phyloP scores from a whole-genome alignment of 92 coral and sea anemone species.

The Siderastrea radians region DNA sequence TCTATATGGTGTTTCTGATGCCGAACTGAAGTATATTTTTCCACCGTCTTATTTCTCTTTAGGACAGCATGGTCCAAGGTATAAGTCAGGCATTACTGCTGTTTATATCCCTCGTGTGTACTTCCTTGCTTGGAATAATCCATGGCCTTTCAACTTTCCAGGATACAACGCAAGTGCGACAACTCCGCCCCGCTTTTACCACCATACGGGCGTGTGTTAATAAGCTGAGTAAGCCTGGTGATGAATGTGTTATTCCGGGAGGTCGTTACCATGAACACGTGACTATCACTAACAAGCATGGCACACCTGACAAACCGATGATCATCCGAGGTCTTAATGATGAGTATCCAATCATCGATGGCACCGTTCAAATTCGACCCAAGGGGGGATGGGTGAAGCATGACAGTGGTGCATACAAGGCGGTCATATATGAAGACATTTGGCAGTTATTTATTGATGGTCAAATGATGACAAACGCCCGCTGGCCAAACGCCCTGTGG shows the following conservation, averaged over 20 bases:
- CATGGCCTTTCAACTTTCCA: background rate
- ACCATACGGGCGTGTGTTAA: constrained; percentile 73
- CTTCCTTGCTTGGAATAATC: background rate
- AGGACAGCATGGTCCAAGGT: constrained; percentile 5
- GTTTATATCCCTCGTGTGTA: background rate
- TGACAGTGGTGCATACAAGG: constrained; percentile 54
- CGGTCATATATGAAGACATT: constrained; percentile 56
- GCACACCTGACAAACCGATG: constrained; percentile 59
- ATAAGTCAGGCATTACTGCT: background rate
- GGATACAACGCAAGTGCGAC: background rate
- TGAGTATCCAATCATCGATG: constrained; percentile 81
- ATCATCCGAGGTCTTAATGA: constrained; percentile 66
- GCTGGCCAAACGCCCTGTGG: constrained; percentile 92
- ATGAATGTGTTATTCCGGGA: constrained; percentile 70
- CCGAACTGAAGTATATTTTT: too few species aligned
- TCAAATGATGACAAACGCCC: constrained; percentile 88
- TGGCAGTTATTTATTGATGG: constrained; percentile 76
- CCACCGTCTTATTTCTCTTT: constrained; percentile 19
- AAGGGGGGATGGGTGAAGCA: constrained; percentile 28
- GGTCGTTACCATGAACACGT: constrained; percentile 83
- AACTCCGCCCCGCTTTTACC: constrained; percentile 23
- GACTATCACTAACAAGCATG: constrained; percentile 75
- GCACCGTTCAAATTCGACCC: constrained; percentile 65
- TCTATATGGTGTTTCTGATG: too few species aligned
- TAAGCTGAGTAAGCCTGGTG: constrained; percentile 62